Percentiles rank a stretch among this genome's conserved stretches.
Evolutionary conservation across 2,797 vertebrate species (phyloP).

Genomic region (Notoglanidium macrostoma): DNA sequence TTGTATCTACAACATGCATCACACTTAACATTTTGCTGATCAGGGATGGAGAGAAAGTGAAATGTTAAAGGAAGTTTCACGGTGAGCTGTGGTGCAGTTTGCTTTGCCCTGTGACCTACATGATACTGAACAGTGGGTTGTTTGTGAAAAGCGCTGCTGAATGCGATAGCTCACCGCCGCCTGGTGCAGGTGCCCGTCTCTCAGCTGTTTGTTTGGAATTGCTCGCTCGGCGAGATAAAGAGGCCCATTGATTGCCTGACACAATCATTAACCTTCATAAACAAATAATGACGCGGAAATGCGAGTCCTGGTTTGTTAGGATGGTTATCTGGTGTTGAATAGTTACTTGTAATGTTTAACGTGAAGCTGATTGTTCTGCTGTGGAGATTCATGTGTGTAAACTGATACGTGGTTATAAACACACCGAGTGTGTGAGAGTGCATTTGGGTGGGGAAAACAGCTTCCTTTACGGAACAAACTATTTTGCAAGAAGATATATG

Average conservation of each 20-base stretch:
- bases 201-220: constrained; percentile 51
- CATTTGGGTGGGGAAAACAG: neutral
- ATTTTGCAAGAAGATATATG: neutral
- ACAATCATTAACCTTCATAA: constrained; percentile 63
- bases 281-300: constrained; percentile 58
- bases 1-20: too few species aligned
- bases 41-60: neutral
- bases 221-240: constrained; percentile 57
- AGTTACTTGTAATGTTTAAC: constrained; percentile 48
- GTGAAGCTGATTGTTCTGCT: constrained; percentile 36
- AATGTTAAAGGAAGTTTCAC: neutral
- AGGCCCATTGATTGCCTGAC: constrained; percentile 58
- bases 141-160: constrained; percentile 36
- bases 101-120: neutral
- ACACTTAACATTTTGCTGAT: neutral
- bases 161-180: constrained; percentile 17
- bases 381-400: constrained; percentile 2
- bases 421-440: constrained; percentile 1
- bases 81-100: neutral
- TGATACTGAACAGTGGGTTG: constrained; percentile 9
- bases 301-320: constrained; percentile 38
- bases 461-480: neutral
- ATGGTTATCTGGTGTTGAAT: constrained; percentile 45
- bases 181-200: constrained; percentile 43
- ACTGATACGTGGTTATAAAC: constrained; percentile 4